Base-by-base conservation (phyloP, 2,113 vertebrate genomes). In the Cololabis saira region DNA sequence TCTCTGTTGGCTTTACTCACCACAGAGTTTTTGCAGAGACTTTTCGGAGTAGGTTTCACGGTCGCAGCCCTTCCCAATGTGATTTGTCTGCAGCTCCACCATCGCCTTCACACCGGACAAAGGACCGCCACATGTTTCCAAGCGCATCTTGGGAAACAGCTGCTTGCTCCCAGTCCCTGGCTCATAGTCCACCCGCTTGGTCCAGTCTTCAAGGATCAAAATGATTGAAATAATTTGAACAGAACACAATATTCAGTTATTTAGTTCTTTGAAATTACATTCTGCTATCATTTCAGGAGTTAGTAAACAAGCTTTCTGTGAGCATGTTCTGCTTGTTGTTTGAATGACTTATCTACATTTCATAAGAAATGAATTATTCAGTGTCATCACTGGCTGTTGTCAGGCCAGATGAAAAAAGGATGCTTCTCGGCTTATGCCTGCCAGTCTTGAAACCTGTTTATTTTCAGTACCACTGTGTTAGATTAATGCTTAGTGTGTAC, bases 11-110 rank as follows among this genome's bases (percentile, higher is more conserved):
- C 16, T 56, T 33, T 42, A 27, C 85, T 47, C 93, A 99, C 98
- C 98, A 12, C 98, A 99, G 51, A 98, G 91, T 72, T 97, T 97
- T 82, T 98, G 96, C 68, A 99, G 92, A 40, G 97, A 96, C 82
- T 96, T 98, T 76, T 99, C 96, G 0, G 96, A 97, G 86, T 99
- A 98, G 0, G 96, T 98, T 79, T 98, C 96, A 0, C 96, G 94
- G 68, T 98, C 96, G 1, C 98, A 99, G 67, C 97, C 97, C 71
- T 97, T 98, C 21, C 96, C 96, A 1, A 97, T 97, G 76, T 95
- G 97, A 41, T 90, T 98, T 55, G 94, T 98, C 89, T 98, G 96
- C 18, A 99, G 89, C 45, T 98, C 95, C 1, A 95, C 92, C 58
- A 90, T 95, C 44, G 91, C 92, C 60, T 93, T 95, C 53, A 97